Percentiles rank a stretch among this genome's conserved stretches.
Evolutionary conservation across 2,888 invertebrate species (phyloP).

Genomic region (Cryptocephalus primarius): DNA sequence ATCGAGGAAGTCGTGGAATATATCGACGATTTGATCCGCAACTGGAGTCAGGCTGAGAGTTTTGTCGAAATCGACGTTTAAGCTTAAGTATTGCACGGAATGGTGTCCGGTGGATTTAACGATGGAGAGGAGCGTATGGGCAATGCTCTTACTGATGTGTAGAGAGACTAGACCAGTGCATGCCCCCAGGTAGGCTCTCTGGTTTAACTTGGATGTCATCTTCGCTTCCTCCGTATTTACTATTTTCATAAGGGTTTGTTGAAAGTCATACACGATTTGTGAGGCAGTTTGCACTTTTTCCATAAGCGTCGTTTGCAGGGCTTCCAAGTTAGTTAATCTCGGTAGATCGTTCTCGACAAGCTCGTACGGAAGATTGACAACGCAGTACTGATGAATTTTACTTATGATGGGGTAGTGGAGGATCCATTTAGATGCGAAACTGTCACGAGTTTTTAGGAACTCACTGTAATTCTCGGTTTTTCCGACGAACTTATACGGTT

Average conservation of each 20-base stretch:
- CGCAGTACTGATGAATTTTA: constrained; percentile 43
- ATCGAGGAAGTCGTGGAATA: constrained; percentile 33
- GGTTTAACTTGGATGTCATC: not conserved
- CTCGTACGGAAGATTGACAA: constrained; percentile 39
- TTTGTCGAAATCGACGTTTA: constrained; percentile 45
- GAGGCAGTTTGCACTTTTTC: constrained; percentile 16
- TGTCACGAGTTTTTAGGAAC: constrained; percentile 46
- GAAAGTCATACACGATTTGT: constrained; percentile 17
- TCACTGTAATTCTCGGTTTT: constrained; percentile 46
- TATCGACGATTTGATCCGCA: constrained; percentile 40
- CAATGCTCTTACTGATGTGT: constrained; percentile 56
- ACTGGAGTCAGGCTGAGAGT: constrained; percentile 49
- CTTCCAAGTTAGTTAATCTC: constrained; percentile 13
- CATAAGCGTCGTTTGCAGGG: constrained; percentile 15
- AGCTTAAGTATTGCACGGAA: constrained; percentile 25
- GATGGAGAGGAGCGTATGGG: constrained; percentile 53
- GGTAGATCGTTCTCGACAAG: constrained; percentile 39
- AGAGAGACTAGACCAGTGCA: constrained; percentile 39
- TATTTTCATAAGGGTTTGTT: constrained; percentile 12
- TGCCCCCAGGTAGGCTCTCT: constrained; percentile 13
- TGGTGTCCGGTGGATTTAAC: constrained; percentile 43
- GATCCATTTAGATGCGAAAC: constrained; percentile 45
- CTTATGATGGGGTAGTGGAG: constrained; percentile 52
- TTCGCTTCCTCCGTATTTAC: constrained; percentile 8
- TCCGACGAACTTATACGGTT: constrained; percentile 49